Percentiles rank a stretch among this genome's conserved stretches.
These are phyloP conservation scores for Pseudochaenichthys georgianus DNA, from an alignment of 2,797 vertebrate species.

Conservation along the genomic window DNA sequence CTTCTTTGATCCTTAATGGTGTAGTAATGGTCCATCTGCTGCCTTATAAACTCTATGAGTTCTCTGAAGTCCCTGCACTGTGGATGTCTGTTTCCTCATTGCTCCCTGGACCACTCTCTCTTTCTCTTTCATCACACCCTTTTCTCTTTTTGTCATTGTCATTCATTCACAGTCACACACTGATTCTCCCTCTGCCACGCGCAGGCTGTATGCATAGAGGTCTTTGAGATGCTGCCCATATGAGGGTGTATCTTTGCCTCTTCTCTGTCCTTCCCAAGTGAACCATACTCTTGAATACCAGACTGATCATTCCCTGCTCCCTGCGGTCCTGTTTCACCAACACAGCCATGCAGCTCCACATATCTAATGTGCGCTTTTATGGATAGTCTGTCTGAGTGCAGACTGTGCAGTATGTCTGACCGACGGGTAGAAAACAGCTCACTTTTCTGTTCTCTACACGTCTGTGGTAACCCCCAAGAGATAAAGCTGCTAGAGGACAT, in stretches of 20 bases:
- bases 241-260: constrained; percentile 32
- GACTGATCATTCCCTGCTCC: constrained; percentile 21
- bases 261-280: constrained; percentile 35
- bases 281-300: constrained; percentile 45
- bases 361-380: constrained; percentile 12
- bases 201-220: constrained; percentile 15
- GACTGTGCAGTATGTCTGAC: constrained; percentile 2
- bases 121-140: constrained; percentile 9
- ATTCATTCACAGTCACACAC: constrained; percentile 34
- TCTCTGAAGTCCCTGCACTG: constrained; percentile 14
- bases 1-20: constrained; percentile 50
- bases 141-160: constrained; percentile 28
- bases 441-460: constrained; percentile 21
- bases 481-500: not conserved
- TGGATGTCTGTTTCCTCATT: constrained; percentile 9
- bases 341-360: constrained; percentile 8
- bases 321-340: constrained; percentile 5
- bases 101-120: constrained; percentile 1
- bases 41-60: constrained; percentile 16
- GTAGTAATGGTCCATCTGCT: constrained; percentile 49
- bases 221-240: constrained; percentile 53
- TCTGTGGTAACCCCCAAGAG: not conserved
- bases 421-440: constrained; percentile 10
- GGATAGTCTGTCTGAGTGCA: constrained; percentile 13
- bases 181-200: not conserved